Base-by-base conservation (phyloP, 2,888 invertebrate genomes). In the Dioctria linearis region DNA sequence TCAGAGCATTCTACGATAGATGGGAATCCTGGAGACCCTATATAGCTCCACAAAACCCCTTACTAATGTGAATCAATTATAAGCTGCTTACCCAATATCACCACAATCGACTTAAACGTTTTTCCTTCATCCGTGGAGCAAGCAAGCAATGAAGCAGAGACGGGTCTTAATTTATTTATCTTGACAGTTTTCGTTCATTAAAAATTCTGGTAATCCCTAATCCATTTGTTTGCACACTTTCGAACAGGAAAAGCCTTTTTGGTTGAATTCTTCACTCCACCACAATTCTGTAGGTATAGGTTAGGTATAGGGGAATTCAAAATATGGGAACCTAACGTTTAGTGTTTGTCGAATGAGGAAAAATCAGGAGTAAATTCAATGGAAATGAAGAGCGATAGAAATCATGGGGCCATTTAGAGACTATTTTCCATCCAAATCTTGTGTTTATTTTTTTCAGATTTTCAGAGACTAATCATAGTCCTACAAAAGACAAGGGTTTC, bases 61-160 rank as follows among this genome's bases (percentile, higher is more conserved):
- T 71, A 37, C 71, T 71, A 71, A 71, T 54, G 71, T 71, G 71
- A 71, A 71, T 71, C 71, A 71, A 71, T 71, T 71, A 71, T 71
- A 71, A 71, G 71, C 71, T 40, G 71, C 51, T 71, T 71, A 71
- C 49, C 51, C 40, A 37, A 49, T 51, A 71, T 71, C 42, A 37
- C 71, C 71, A 39, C 71, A 71, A 71, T 54, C 54, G 71, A 54
- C 71, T 71, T 71, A 71, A 46, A 39, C 54, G 51, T 37, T 39
- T 51, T 51, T 54, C 9, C 71, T 42, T 46, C 11, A 6, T 43
- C 13, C 54, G 49, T 51, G 6, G 11, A n/a, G 46, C 25, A 25
- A n/a, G 5, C 5, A 5, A 9, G 46, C 67, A 46, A 25, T 4
- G 46, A 67, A 46, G 46, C 67, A 46, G 25, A 67, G 25, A 13